phyloP scores from a whole-genome alignment of 2,888 invertebrate species.

The Drosophila antonietae region DNA sequence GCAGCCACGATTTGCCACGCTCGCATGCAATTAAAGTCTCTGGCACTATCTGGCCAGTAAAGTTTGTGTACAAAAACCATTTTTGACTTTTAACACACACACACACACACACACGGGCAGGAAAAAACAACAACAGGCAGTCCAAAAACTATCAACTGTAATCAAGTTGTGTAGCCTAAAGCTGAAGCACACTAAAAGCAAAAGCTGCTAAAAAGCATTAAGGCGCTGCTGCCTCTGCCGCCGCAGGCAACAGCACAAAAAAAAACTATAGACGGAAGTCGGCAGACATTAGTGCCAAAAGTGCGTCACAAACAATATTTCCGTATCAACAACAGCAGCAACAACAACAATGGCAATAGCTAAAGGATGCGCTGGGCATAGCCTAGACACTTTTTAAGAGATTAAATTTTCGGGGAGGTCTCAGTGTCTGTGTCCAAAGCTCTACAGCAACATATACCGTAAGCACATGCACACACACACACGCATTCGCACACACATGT shows the following conservation, averaged over 20 bases:
- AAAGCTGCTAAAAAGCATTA: constrained; percentile 78
- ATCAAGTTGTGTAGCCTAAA: constrained; percentile 75
- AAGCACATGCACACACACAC: constrained; percentile 53
- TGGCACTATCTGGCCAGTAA: constrained; percentile 46
- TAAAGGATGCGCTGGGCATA: constrained; percentile 60
- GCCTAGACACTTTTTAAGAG: constrained; percentile 80
- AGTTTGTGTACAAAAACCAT: constrained; percentile 43
- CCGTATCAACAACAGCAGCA: constrained; percentile 69
- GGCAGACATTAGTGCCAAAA: constrained; percentile 79
- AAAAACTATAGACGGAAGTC: constrained; percentile 75
- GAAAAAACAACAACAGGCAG: constrained; percentile 30
- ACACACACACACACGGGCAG: constrained; percentile 3
- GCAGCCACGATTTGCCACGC: constrained; percentile 44
- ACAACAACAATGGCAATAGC: constrained; percentile 45
- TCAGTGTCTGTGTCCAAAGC: constrained; percentile 52
- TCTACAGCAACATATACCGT: constrained; percentile 70
- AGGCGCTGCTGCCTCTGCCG: constrained; percentile 44
- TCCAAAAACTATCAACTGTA: constrained; percentile 77
- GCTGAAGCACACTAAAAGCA: constrained; percentile 61
- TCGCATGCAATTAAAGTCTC: constrained; percentile 59
- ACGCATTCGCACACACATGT: constrained; percentile 36
- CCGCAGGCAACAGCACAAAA: constrained; percentile 20
- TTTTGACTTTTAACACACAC: constrained; percentile 58
- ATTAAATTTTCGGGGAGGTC: constrained; percentile 70
- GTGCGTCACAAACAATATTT: constrained; percentile 81